Conservation (phyloP, 2,888 invertebrate species). For the Drosophila neotestacea region DNA sequence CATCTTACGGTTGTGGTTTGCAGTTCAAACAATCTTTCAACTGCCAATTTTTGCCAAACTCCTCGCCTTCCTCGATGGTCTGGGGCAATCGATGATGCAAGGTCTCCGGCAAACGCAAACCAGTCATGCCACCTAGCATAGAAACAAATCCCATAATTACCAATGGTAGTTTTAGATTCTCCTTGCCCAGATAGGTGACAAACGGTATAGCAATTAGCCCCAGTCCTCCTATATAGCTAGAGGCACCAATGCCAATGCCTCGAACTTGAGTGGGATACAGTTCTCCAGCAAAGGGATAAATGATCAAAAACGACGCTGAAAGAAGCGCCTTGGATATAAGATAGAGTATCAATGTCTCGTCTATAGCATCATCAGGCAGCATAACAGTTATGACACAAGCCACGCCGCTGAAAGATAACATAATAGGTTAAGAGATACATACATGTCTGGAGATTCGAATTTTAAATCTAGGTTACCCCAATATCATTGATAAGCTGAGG, state of each 20-base stretch:
- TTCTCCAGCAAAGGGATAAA: constrained; percentile 97
- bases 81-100: constrained; percentile 93
- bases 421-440: too few relatives aligned
- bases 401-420: constrained; percentile 88
- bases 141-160: constrained; percentile 94
- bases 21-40: constrained; percentile 91
- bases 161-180: constrained; percentile 92
- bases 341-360: constrained; percentile 90
- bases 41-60: constrained; percentile 93
- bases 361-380: constrained; percentile 91
- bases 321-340: constrained; percentile 94
- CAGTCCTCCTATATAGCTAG: constrained; percentile 95
- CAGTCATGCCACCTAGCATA: constrained; percentile 92
- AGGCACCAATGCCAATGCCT: constrained; percentile 95
- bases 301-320: constrained; percentile 95
- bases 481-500: constrained; percentile 92
- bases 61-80: constrained; percentile 94
- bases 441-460: too few relatives aligned
- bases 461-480: constrained; percentile 88
- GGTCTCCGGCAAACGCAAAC: constrained; percentile 93
- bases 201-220: constrained; percentile 96
- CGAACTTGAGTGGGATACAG: constrained; percentile 95
- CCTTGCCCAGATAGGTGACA: constrained; percentile 95
- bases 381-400: constrained; percentile 94
- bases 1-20: constrained; percentile 88